Evolutionary conservation across 2,888 invertebrate genomes (phyloP).

Genomic region (Arrhopalites spinosus): DNA sequence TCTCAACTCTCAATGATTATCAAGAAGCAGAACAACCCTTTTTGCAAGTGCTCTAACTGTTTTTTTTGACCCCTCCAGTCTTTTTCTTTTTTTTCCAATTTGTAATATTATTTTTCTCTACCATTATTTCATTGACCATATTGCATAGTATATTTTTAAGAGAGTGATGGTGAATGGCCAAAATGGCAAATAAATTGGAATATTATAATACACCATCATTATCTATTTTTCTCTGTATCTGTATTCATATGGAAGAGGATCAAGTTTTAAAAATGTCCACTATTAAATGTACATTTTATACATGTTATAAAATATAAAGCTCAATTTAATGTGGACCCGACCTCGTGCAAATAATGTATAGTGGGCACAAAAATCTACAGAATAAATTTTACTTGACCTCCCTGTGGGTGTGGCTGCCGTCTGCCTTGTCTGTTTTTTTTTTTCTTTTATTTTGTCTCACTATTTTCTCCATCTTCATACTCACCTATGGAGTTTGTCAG

Average conservation of each 20-base stretch:
- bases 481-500: background rate
- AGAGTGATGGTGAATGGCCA: background rate
- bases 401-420: constrained; percentile 30
- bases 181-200: too few species aligned
- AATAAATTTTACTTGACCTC: constrained; percentile 7
- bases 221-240: too few species aligned
- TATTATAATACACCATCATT: too few species aligned
- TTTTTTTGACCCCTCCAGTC: too few species aligned
- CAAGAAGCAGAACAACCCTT: too few species aligned
- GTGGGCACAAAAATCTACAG: background rate
- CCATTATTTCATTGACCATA: too few species aligned
- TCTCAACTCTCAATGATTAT: too few species aligned
- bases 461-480: background rate
- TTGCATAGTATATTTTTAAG: background rate
- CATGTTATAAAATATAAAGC: background rate
- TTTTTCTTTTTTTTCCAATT: too few species aligned
- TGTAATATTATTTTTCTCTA: too few species aligned
- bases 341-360: constrained; percentile 33
- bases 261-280: constrained; percentile 4
- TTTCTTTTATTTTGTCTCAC: constrained; percentile 16
- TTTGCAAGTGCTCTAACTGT: too few species aligned
- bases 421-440: constrained; percentile 28
- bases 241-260: too few species aligned
- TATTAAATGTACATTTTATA: background rate
- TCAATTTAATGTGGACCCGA: constrained; percentile 17